These are phyloP conservation scores for Megastigmus dorsalis DNA, from an alignment of 2,888 invertebrate species.

Conservation along the genomic window DNA sequence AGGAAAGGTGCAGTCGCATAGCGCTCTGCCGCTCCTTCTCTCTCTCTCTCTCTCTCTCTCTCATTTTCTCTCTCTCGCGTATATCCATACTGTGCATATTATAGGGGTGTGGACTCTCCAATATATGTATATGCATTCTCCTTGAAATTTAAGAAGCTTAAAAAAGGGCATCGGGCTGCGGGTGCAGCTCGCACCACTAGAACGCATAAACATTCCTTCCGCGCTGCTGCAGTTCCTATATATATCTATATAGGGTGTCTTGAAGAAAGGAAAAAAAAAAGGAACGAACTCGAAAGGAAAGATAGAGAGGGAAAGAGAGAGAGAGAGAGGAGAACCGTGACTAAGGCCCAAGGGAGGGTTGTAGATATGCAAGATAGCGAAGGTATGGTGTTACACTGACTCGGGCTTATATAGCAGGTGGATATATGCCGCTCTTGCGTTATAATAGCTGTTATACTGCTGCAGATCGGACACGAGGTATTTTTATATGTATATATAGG, in stretches of 20 bases:
- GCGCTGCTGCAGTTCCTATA: not conserved
- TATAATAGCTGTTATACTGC: not conserved
- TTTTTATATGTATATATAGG: slow-evolving; percentile 42
- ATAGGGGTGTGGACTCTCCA: slow-evolving; percentile 6
- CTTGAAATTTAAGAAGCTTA: slow-evolving; percentile 54
- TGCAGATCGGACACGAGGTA: slow-evolving; percentile 3
- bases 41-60: too few species aligned
- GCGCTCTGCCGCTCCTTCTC: too few species aligned
- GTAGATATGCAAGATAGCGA: slow-evolving; percentile 66
- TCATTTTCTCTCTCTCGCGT: too few species aligned
- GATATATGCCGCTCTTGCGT: slow-evolving; percentile 58
- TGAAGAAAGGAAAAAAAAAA: slow-evolving; percentile 40
- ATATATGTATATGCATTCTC: slow-evolving; percentile 21
- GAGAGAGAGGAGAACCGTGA: slow-evolving; percentile 48
- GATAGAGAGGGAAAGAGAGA: slow-evolving; percentile 26
- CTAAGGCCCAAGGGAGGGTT: slow-evolving; percentile 59
- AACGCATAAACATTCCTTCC: slow-evolving; percentile 50
- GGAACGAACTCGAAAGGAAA: slow-evolving; percentile 42
- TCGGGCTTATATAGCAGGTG: slow-evolving; percentile 64
- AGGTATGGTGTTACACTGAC: slow-evolving; percentile 64
- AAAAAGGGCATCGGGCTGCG: slow-evolving; percentile 25
- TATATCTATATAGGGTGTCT: slow-evolving; percentile 36
- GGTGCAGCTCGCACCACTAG: slow-evolving; percentile 17
- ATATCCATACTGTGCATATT: too few species aligned
- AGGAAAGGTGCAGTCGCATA: slow-evolving; percentile 30